phyloP scores from a whole-genome alignment of 35 echinoderm and acorn worm genomes.

The Ophioderma brevispina region DNA sequence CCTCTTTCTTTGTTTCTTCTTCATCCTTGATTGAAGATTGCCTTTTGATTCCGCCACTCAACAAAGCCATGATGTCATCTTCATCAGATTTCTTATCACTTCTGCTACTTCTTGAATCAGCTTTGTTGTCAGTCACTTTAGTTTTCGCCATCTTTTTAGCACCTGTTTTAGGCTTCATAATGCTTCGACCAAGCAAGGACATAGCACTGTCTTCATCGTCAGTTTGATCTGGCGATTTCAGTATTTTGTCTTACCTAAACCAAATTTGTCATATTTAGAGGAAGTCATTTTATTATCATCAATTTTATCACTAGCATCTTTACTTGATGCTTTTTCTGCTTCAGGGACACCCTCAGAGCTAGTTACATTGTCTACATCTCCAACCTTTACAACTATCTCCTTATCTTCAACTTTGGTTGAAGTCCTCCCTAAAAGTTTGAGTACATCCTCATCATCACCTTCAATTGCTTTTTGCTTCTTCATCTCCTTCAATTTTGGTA shows the following conservation, averaged over 20 bases:
- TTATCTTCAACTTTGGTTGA: not conserved
- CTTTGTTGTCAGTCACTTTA: not conserved
- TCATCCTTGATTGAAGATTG: slow-evolving; percentile 7
- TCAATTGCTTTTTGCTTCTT: slow-evolving; percentile 1
- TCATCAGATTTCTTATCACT: slow-evolving; percentile 8
- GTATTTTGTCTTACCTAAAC: no score
- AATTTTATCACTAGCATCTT: no score
- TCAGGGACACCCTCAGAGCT: no score
- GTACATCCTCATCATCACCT: not conserved
- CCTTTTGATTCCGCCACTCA: slow-evolving; percentile 41
- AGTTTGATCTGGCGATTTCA: no score
- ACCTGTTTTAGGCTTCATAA: not conserved
- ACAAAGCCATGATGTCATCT: slow-evolving; percentile 51
- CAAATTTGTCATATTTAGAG: no score
- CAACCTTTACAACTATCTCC: not conserved
- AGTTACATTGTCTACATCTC: not conserved
- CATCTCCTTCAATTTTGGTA: not conserved
- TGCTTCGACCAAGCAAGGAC: not conserved
- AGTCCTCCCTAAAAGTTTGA: not conserved
- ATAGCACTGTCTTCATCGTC: not conserved
- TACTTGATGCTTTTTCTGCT: no score
- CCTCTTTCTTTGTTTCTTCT: not conserved
- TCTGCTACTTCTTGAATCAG: not conserved
- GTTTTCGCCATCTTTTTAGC: not conserved
- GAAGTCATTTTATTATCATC: no score